Conservation (phyloP, 2,797 vertebrate species). For the Channa striata region DNA sequence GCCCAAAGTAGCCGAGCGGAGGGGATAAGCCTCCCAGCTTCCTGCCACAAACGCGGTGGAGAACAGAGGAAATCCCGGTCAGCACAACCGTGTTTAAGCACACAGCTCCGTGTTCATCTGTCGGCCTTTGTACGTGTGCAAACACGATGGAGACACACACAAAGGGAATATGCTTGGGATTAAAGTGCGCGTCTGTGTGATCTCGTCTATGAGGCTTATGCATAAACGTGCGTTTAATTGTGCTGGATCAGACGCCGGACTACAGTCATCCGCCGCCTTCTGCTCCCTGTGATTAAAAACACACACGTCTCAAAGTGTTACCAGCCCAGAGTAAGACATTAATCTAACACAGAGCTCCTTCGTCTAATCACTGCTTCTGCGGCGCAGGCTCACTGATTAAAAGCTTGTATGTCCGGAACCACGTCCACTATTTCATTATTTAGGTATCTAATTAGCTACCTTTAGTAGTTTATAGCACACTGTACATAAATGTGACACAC, state of each 20-base stretch:
- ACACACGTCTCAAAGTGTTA: constrained; percentile 16
- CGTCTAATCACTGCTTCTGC: constrained; percentile 30
- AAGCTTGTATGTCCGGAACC: neutral
- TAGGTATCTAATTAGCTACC: no score
- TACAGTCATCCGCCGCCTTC: constrained; percentile 19
- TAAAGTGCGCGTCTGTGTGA: constrained; percentile 4
- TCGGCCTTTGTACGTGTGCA: neutral
- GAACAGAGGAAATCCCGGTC: constrained; percentile 11
- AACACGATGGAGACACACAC: neutral
- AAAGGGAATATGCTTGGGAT: constrained; percentile 11
- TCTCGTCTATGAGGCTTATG: constrained; percentile 3
- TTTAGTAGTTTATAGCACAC: no score
- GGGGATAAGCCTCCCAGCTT: constrained; percentile 42
- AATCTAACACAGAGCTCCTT: constrained; percentile 35
- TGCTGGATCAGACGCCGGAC: constrained; percentile 5
- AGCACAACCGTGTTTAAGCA: constrained; percentile 22
- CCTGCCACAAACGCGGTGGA: constrained; percentile 22
- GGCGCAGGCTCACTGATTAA: constrained; percentile 14
- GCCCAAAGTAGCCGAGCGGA: constrained; percentile 44
- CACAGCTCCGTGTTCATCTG: constrained; percentile 11
- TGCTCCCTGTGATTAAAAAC: constrained; percentile 38
- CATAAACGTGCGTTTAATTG: constrained; percentile 1
- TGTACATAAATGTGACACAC: no score
- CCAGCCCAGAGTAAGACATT: constrained; percentile 12
- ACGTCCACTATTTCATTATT: no score